Evolutionary conservation across 1,140 invertebrate genomes (phyloP), one percentile per base, ranked within the genome.

Genomic region (Bacillus rossius): DNA sequence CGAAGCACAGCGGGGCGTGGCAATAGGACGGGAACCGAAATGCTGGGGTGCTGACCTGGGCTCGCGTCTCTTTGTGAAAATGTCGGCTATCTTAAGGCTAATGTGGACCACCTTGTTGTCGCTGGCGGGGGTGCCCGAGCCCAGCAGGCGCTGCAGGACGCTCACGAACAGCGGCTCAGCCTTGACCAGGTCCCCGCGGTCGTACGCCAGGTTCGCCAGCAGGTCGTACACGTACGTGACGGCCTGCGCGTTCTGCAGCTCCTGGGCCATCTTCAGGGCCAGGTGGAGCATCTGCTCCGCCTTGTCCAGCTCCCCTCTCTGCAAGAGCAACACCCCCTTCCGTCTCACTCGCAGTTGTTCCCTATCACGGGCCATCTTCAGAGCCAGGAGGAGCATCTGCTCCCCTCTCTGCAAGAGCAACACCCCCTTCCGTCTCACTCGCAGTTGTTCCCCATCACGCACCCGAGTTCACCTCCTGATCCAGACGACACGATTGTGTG

Each of bases 141-240:
- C 67, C 60, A 93, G 75, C 37, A 92, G 74, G 63, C 87, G 81
- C 71, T 89, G 84, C 74, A 94, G 84, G 1, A 95, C 89, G 48
- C 81, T 80, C 13, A 87, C 78, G 77, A 93, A 96, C 20, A 97
- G 72, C 54, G 82, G 82, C 71, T 96, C 88, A 7, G 94, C 91
- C 75, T 94, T 94, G 61, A 82, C 76, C 65, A 85, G 84, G 59
- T 95, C 80, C 43, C 83, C 82, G 48, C 77, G 76, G 65, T 89
- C 80, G 67, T 93, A 84, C 14, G 92, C 91, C 45, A 96, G 76
- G 76, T 96, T 95, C 5, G 92, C 94, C 83, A 98, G 84, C 5
- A 92, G 67, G 78, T 96, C 93, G 70, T 89, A 94, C 56, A 95
- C 85, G 66, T 95, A 94, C 8, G 89, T 88, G 48, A 93, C 76